Evolutionary conservation across 1,140 invertebrate species (phyloP).

Genomic region (Lethrus apterus): DNA sequence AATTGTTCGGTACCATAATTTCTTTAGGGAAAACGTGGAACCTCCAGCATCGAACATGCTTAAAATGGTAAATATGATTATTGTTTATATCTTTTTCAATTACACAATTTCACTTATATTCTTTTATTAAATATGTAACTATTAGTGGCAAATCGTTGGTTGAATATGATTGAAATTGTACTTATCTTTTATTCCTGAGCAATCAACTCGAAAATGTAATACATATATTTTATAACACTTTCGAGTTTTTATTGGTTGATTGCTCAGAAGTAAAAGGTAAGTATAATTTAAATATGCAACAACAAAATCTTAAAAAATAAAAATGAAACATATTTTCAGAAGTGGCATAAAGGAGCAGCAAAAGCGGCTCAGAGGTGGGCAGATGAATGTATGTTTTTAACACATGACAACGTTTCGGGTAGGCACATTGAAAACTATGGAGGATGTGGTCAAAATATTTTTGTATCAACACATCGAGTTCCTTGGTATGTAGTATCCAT

Average conservation of each 20-base stretch:
- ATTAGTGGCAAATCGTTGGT: too few species aligned
- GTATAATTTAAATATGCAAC: background rate
- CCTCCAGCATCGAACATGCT: slow-evolving; percentile 75
- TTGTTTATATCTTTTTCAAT: too few species aligned
- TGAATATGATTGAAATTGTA: too few species aligned
- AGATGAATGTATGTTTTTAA: slow-evolving; percentile 58
- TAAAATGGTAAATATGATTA: slow-evolving; percentile 70
- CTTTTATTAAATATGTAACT: too few species aligned
- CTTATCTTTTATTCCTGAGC: too few species aligned
- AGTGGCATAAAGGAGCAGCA: slow-evolving; percentile 63
- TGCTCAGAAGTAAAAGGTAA: too few species aligned
- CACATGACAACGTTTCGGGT: slow-evolving; percentile 61
- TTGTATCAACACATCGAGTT: slow-evolving; percentile 69
- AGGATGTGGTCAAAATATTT: slow-evolving; percentile 75
- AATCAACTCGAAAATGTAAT: too few species aligned
- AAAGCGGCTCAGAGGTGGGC: slow-evolving; percentile 68
- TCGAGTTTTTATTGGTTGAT: too few species aligned
- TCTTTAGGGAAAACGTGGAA: slow-evolving; percentile 63
- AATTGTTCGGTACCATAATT: slow-evolving; percentile 71
- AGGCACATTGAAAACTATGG: slow-evolving; percentile 61
- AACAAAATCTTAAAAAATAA: background rate
- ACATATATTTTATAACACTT: too few species aligned
- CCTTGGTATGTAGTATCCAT: too few species aligned
- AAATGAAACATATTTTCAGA: slow-evolving; percentile 43
- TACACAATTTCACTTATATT: too few species aligned